Evolutionary conservation across 2,797 vertebrate species (phyloP), one percentile per base, ranked within the genome.

Genomic region (Glossophaga mutica): DNA sequence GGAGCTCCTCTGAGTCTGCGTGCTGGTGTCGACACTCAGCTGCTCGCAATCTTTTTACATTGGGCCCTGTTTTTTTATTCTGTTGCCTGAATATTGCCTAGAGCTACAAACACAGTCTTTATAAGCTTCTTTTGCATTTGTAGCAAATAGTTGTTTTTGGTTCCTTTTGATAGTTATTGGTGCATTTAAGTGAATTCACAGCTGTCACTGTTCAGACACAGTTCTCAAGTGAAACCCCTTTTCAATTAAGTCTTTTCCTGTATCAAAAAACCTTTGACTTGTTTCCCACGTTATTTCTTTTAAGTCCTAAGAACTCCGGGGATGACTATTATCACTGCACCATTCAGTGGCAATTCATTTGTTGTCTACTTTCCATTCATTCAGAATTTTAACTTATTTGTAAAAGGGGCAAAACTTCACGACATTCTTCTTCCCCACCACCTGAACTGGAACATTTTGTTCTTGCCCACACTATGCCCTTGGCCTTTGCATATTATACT

Each of bases 171-270:
- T 82, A 83, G 48, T 52, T 77, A 16, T 74, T 81, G 55, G 79
- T 93, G 39, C 57, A 90, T 92, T 89, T 50, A 84, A 71, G 77
- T 84, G 7, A 94, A 65, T 81, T 95, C 52, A 91, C 68, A 91
- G 74, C 59, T 92, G 78, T 94, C 68, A 94, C 89, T 96, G 97
- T 92, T 88, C 22, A 94, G 65, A 37, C 92, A 57, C 5, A 50
- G 19, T 85, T 94, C 74, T 95, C 57, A 88, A 90, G 34, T 86
- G 62, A 73, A 92, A 52, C 5, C 18, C 82, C 50, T 94, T 95
- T 90, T 79, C 65, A 65, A 14, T 71, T 8, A 22, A 46, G n/a
- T 57, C 24, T 88, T 92, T 95, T 39, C 39, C 42, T 84, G n/a
- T 59, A 29, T 87, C 52, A 88, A 73, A 93, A 62, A 62, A 52